These are phyloP conservation scores for Poecile atricapillus DNA, from an alignment of 2,113 vertebrate species.

Conservation along the genomic window DNA sequence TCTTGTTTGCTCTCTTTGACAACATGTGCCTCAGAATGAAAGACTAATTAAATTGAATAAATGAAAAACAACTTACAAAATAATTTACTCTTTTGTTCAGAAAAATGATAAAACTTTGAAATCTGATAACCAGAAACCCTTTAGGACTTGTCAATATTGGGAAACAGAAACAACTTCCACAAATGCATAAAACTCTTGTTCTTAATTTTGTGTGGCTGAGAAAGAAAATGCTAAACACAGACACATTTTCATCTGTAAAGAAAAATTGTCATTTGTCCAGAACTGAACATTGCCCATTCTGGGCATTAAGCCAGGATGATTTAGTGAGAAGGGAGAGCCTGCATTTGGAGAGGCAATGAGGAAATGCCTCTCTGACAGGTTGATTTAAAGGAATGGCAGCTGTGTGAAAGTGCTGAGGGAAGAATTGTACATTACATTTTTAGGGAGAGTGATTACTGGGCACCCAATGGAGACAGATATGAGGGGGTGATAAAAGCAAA, in stretches of 20 bases:
- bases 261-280: not conserved
- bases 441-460: not conserved
- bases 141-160: not conserved
- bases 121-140: not conserved
- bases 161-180: not conserved
- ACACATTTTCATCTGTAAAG: not conserved
- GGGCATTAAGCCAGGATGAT: not conserved
- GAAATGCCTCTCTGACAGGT: not conserved
- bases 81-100: not conserved
- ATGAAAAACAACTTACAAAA: not conserved
- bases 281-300: not conserved
- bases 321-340: not conserved
- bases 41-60: not conserved
- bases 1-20: not conserved
- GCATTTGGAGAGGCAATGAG: not conserved
- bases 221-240: not conserved
- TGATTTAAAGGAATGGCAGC: slow-evolving; percentile 32
- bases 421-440: not conserved
- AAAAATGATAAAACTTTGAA: not conserved
- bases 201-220: not conserved
- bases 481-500: not conserved
- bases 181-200: not conserved
- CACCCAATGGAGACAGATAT: not conserved
- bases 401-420: not conserved
- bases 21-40: not conserved